Conservation (phyloP, 2,888 invertebrate species). For the Epinotia ramella region DNA sequence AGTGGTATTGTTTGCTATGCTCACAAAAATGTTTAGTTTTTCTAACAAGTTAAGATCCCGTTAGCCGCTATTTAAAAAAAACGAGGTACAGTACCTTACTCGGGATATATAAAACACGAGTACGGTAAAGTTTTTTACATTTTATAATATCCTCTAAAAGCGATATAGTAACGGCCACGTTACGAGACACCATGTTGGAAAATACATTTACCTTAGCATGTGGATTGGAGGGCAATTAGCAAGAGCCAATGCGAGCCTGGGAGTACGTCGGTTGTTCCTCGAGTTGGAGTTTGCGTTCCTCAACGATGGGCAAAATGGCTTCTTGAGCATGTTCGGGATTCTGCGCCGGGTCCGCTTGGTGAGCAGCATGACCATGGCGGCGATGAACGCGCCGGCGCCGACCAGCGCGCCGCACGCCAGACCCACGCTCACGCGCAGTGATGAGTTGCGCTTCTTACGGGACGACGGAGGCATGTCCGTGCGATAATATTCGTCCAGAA, state of each 20-base stretch:
- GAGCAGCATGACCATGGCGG: constrained; percentile 87
- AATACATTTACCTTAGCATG: constrained; percentile 70
- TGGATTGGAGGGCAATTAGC: constrained; percentile 81
- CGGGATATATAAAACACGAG: too few species aligned
- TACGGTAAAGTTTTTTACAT: too few species aligned
- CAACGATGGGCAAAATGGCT: constrained; percentile 76
- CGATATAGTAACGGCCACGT: too few species aligned
- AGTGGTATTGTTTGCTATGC: too few species aligned
- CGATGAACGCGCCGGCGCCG: constrained; percentile 85
- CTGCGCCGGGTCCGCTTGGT: constrained; percentile 79
- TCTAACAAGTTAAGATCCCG: too few species aligned
- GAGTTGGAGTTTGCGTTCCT: constrained; percentile 67
- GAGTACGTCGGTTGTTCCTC: constrained; percentile 79
- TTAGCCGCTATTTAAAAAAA: too few species aligned
- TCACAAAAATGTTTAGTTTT: too few species aligned
- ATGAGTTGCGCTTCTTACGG: constrained; percentile 77
- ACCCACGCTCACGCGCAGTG: constrained; percentile 80
- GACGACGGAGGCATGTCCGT: constrained; percentile 76
- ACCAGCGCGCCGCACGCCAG: constrained; percentile 75
- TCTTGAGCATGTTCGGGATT: constrained; percentile 78
- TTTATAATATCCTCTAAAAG: too few species aligned
- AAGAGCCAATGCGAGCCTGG: constrained; percentile 72
- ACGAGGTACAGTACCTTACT: too few species aligned
- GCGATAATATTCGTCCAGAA: constrained; percentile 87
- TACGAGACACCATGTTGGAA: neutral